Evolutionary conservation across 2,888 invertebrate species (phyloP).

Genomic region (Conus canariensis): DNA sequence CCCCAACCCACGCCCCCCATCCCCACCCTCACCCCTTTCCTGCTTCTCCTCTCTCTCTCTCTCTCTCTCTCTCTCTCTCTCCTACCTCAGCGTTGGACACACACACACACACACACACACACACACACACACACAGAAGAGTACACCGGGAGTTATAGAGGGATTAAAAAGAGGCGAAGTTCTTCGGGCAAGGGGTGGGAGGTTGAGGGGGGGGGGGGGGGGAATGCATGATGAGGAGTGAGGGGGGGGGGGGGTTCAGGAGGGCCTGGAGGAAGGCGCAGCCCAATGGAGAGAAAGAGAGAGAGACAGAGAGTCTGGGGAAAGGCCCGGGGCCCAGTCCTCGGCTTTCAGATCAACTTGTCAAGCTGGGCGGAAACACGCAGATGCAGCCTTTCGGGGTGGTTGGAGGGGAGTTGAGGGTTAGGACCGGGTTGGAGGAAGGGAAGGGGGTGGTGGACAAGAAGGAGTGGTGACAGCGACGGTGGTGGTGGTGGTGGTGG

Average conservation of each 20-base stretch:
- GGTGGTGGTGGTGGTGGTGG: background rate
- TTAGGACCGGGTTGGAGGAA: background rate
- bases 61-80: background rate
- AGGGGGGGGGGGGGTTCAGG: background rate
- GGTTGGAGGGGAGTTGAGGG: background rate
- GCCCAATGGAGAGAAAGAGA: slow-evolving; percentile 28
- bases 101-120: too few species aligned
- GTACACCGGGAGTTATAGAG: too few species aligned
- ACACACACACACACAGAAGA: too few species aligned
- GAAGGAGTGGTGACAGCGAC: background rate
- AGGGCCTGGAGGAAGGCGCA: background rate
- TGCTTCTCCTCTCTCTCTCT: background rate
- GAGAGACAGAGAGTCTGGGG: slow-evolving; percentile 14
- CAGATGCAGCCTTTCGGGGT: slow-evolving; percentile 20
- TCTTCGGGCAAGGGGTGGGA: too few species aligned
- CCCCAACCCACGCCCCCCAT: too few species aligned
- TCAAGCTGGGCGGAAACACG: slow-evolving; percentile 44
- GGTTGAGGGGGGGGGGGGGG: background rate
- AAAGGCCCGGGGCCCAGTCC: slow-evolving; percentile 18
- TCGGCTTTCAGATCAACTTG: slow-evolving; percentile 44
- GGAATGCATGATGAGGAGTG: background rate
- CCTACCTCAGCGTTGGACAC: too few species aligned
- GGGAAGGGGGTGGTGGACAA: background rate
- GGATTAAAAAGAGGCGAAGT: too few species aligned
- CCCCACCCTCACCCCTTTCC: background rate